Evolutionary conservation across 1,140 invertebrate genomes (phyloP), one percentile per base, ranked within the genome.

Genomic region (Papilio aristodemus): DNA sequence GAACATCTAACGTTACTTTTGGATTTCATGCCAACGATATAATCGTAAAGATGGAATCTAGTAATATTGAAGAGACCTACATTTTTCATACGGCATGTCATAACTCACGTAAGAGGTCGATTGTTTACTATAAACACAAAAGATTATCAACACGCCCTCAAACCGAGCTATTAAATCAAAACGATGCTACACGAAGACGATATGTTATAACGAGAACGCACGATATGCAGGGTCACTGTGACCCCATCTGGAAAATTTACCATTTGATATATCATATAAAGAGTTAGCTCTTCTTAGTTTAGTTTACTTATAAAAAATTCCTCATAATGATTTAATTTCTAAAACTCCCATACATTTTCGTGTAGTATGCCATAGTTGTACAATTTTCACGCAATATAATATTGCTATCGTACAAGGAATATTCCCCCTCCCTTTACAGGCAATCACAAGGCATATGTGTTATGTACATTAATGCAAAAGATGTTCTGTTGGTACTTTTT

Each of bases 101-200:
- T 54, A 54, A 54, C 46, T 22, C 46, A 54, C 46, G 46, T 54
- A 54, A 54, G 9, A 54, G 10, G 19, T 25, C 46, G 46, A 54
- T 54, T 54, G 46, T 54, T 54, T 19, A 25, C 17, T 32, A 22
- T 19, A 54, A 54, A 19, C 46, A 54, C 46, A 54, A 54, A 54
- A 54, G 46, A 54, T 54, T 54, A 54, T 54, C 46, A 54, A 54
- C 22, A 22, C 46, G 46, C 46, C 22, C 46, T 54, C 46, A 54
- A 54, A 25, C 46, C 22, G 8, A 0, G 43, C 46, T 54, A 54
- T 54, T 54, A 54, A 54, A 54, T 54, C 46, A 54, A 22, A 54
- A 54, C 11, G 46, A 19, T 14, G 14, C 43, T 19, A 19, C 8
- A 22, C 46, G 46, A 54, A 19, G 19, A 54, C 46, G 22, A 22